Conservation (phyloP, 2,113 vertebrate genomes). For the Neogobius melanostomus region DNA sequence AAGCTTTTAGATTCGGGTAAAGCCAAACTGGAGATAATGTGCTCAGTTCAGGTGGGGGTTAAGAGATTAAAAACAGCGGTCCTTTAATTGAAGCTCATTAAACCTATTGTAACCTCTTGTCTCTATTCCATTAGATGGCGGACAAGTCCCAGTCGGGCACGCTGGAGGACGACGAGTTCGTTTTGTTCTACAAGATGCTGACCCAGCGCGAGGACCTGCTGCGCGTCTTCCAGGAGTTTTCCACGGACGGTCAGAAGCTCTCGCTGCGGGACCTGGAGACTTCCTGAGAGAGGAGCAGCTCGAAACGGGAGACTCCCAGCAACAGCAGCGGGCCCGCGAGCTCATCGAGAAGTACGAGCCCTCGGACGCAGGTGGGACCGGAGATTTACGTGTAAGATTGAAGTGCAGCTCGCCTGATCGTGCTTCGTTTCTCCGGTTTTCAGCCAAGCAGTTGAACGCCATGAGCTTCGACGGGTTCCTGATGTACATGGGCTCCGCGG, state of each 20-base stretch:
- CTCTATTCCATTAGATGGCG: slow-evolving; percentile 76
- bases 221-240: slow-evolving; percentile 85
- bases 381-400: no score
- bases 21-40: no score
- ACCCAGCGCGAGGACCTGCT: slow-evolving; percentile 86
- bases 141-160: slow-evolving; percentile 86
- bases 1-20: no score
- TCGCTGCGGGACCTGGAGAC: slow-evolving; percentile 84
- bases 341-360: slow-evolving; percentile 87
- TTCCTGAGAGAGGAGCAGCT: slow-evolving; percentile 87
- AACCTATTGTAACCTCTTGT: background rate
- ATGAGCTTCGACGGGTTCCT: slow-evolving; percentile 91
- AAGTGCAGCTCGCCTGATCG: no score
- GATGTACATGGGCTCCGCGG: slow-evolving; percentile 87
- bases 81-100: no score
- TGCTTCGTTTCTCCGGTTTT: background rate
- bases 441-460: slow-evolving; percentile 84
- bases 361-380: slow-evolving; percentile 83
- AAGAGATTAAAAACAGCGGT: no score
- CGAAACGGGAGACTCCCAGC: slow-evolving; percentile 68
- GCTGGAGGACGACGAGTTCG: slow-evolving; percentile 90
- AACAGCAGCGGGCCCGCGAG: slow-evolving; percentile 72
- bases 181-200: slow-evolving; percentile 92
- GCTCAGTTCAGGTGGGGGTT: no score
- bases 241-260: slow-evolving; percentile 86